A percentile compares a stretch with the other conserved stretches of the same genome.
Evolutionary conservation across 2,888 invertebrate genomes (phyloP).

Genomic region (Lutraria lutraria): DNA sequence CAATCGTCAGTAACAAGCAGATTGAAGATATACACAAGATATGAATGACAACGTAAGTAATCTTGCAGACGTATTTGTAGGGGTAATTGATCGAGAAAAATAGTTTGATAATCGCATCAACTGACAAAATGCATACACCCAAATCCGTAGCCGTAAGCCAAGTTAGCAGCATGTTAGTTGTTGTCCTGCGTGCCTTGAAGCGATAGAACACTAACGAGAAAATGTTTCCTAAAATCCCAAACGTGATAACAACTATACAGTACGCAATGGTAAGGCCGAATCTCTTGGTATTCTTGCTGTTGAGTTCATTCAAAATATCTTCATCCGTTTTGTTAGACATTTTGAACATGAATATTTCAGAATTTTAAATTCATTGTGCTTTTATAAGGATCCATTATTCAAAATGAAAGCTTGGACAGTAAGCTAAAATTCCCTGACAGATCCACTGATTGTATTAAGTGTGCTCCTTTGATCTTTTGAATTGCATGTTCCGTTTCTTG

Average conservation of each 20-base stretch:
- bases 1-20: constrained; percentile 8
- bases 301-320: constrained; percentile 31
- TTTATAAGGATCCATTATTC: too few relatives aligned
- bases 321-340: constrained; percentile 19
- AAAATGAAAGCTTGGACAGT: too few relatives aligned
- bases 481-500: too few relatives aligned
- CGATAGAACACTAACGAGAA: constrained; percentile 35
- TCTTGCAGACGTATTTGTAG: constrained; percentile 25
- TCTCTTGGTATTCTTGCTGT: neutral
- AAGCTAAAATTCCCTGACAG: too few relatives aligned
- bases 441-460: too few relatives aligned
- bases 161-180: constrained; percentile 29
- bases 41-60: constrained; percentile 36
- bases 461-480: too few relatives aligned
- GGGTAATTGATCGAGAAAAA: constrained; percentile 40
- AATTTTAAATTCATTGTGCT: too few relatives aligned
- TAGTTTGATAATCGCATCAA: constrained; percentile 39
- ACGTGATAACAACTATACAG: constrained; percentile 7
- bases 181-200: constrained; percentile 31
- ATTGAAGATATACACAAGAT: neutral
- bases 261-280: constrained; percentile 36
- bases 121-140: constrained; percentile 30
- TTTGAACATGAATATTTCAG: neutral
- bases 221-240: constrained; percentile 43
- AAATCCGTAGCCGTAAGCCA: constrained; percentile 23